Percentiles rank a stretch among this genome's conserved stretches.
These are phyloP conservation scores for Rhabditoides inermis DNA, from an alignment of 2,888 invertebrate genomes.

Conservation along the genomic window DNA sequence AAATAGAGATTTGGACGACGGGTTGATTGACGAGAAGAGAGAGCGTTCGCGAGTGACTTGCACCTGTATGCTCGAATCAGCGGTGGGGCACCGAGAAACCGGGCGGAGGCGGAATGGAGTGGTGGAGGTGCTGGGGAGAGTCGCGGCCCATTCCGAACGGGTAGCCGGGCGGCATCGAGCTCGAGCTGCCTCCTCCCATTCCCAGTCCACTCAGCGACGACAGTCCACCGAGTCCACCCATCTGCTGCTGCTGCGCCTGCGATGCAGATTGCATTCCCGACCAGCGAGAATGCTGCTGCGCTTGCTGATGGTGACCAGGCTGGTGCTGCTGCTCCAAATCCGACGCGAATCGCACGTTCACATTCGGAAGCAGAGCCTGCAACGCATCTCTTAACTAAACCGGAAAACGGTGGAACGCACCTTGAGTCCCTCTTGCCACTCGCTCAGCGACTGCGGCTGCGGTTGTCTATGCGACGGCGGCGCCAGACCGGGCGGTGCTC, in stretches of 20 bases:
- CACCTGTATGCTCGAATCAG: too few species aligned
- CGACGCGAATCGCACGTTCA: conserved; percentile 42
- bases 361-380: conserved; percentile 44
- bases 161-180: too few species aligned
- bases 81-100: conserved; percentile 28
- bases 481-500: conserved; percentile 12
- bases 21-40: not conserved
- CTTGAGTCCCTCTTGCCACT: conserved; percentile 31
- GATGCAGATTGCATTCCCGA: too few species aligned
- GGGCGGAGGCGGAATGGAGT: conserved; percentile 24
- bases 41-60: not conserved
- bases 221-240: too few species aligned
- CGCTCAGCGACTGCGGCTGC: conserved; percentile 12
- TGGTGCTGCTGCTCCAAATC: conserved; percentile 13
- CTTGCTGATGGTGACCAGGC: too few species aligned
- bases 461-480: conserved; percentile 7
- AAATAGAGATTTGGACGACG: not conserved
- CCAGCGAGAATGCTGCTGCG: too few species aligned
- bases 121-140: too few species aligned
- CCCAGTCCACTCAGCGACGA: too few species aligned
- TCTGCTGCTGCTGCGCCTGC: too few species aligned
- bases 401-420: not conserved
- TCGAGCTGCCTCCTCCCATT: too few species aligned
- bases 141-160: too few species aligned
- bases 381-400: conserved; percentile 8